Evolutionary conservation across 1,140 invertebrate species (phyloP).

Genomic region (Helicoverpa armigera): DNA sequence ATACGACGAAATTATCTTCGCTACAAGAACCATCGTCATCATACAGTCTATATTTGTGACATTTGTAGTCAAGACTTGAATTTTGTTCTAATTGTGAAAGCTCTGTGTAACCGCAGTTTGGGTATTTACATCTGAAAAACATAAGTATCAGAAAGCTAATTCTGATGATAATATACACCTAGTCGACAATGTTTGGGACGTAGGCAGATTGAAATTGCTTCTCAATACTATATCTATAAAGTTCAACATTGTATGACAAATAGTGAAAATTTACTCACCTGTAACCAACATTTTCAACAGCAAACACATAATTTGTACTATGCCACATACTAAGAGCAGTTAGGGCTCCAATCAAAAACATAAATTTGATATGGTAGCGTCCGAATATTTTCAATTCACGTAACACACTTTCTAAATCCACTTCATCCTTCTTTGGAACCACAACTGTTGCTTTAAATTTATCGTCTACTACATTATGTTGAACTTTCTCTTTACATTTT

Average conservation of each 20-base stretch:
- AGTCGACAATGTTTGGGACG: too few relatives aligned
- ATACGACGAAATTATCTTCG: slow-evolving; percentile 9
- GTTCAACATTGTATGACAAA: background rate
- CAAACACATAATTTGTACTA: slow-evolving; percentile 38
- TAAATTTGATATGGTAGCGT: slow-evolving; percentile 30
- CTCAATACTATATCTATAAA: too few relatives aligned
- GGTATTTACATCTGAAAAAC: slow-evolving; percentile 26
- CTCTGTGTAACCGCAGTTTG: slow-evolving; percentile 20
- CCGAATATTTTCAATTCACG: slow-evolving; percentile 38
- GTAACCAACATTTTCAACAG: slow-evolving; percentile 25
- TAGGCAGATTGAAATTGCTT: too few relatives aligned
- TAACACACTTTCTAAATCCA: slow-evolving; percentile 34
- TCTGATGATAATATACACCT: background rate
- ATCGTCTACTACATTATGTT: background rate
- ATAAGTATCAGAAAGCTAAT: background rate
- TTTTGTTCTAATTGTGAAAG: slow-evolving; percentile 1
- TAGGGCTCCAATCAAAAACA: slow-evolving; percentile 12
- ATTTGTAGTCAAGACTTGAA: slow-evolving; percentile 29
- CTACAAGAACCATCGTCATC: slow-evolving; percentile 1
- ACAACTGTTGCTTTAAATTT: background rate
- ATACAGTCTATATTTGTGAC: slow-evolving; percentile 7
- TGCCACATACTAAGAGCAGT: slow-evolving; percentile 1
- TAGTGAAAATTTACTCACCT: slow-evolving; percentile 3
- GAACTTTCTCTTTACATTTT: background rate
- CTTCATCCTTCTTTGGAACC: background rate